A percentile compares a stretch with the other conserved stretches of the same genome.
phyloP scores from a whole-genome alignment of 2,113 vertebrate species.

The Acrocephalus arundinaceus region DNA sequence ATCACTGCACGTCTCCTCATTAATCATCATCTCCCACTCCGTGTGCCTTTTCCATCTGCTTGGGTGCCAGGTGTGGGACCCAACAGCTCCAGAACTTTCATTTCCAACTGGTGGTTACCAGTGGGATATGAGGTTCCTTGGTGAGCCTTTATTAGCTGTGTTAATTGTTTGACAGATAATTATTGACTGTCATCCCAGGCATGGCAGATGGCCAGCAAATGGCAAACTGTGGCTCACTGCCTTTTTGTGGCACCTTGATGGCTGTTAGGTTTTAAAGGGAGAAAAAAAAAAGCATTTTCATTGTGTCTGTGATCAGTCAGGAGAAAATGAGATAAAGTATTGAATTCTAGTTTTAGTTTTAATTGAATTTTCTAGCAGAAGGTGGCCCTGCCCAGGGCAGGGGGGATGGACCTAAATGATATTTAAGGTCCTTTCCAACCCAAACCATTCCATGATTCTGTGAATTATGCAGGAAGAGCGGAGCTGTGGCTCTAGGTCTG shows the following conservation, averaged over 20 bases:
- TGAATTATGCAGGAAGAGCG: not conserved
- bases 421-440: not conserved
- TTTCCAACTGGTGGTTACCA: conserved; percentile 38
- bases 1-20: not conserved
- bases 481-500: not conserved
- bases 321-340: not conserved
- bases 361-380: not conserved
- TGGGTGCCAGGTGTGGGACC: conserved; percentile 27
- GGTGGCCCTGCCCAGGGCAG: not conserved
- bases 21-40: conserved; percentile 17
- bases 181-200: conserved; percentile 58
- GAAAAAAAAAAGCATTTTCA: not conserved
- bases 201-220: conserved; percentile 70
- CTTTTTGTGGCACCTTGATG: conserved; percentile 33
- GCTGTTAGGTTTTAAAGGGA: not conserved
- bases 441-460: not conserved
- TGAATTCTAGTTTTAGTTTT: not conserved
- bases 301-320: not conserved
- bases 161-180: conserved; percentile 75
- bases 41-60: conserved; percentile 19
- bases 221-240: conserved; percentile 31
- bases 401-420: too few species aligned
- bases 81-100: conserved; percentile 48
- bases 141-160: conserved; percentile 69
- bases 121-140: conserved; percentile 30